A percentile compares a stretch with the other conserved stretches of the same genome.
Conservation (phyloP, 2,888 invertebrate genomes). For the Ochropacha duplaris region DNA sequence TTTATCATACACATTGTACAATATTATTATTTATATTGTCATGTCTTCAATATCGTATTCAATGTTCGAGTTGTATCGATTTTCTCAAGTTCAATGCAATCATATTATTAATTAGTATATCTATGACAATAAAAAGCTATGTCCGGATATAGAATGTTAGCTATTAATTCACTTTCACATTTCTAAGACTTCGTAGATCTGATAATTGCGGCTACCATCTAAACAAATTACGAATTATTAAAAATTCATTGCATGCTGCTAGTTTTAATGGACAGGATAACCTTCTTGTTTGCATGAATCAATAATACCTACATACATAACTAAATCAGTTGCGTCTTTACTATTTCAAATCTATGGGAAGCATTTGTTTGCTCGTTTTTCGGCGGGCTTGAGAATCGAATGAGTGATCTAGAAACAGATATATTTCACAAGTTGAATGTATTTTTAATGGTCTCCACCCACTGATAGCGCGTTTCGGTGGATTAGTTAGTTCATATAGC, state of each 20-base stretch:
- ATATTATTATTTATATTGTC: background rate
- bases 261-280: background rate
- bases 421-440: constrained; percentile 8
- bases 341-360: too few relatives aligned
- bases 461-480: background rate
- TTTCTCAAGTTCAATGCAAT: background rate
- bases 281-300: background rate
- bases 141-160: background rate
- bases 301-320: background rate
- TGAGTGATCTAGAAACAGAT: constrained; percentile 9
- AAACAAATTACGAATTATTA: too few relatives aligned
- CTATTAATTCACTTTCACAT: too few relatives aligned
- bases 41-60: background rate
- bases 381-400: background rate
- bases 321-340: background rate
- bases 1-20: background rate
- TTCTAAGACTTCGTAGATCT: too few relatives aligned
- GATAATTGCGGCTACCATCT: too few relatives aligned
- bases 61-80: background rate
- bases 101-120: background rate
- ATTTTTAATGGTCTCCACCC: constrained; percentile 6
- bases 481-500: background rate
- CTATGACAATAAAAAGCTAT: background rate
- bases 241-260: too few relatives aligned
- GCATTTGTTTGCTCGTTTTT: constrained; percentile 5